Evolutionary conservation across 2,113 vertebrate genomes (phyloP).

Genomic region (Muscicapa adusta): DNA sequence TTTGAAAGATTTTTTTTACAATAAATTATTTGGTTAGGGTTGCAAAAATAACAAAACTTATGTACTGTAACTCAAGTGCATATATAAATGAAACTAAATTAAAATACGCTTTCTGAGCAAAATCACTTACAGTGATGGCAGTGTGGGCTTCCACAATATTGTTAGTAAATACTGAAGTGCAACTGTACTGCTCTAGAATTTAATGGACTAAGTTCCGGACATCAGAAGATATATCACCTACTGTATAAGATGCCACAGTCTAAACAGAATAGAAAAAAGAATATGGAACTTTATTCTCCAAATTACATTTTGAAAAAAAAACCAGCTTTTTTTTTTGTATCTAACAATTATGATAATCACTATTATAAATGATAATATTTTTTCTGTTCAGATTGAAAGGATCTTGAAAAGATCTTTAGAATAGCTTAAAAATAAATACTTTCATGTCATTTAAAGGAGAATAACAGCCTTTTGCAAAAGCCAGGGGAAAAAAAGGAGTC

Average conservation of each 20-base stretch:
- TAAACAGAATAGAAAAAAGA: neutral
- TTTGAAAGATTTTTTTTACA: neutral
- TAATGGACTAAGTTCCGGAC: neutral
- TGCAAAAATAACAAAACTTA: neutral
- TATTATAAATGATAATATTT: neutral
- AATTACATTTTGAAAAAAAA: neutral
- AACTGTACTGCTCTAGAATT: neutral
- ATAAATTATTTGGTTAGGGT: neutral
- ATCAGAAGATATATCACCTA: neutral
- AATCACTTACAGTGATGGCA: neutral
- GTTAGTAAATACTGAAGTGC: neutral
- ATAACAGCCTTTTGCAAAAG: neutral
- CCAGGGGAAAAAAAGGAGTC: neutral
- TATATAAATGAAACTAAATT: neutral
- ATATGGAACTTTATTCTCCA: neutral
- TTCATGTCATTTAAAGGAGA: neutral
- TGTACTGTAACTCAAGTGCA: neutral
- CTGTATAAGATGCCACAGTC: neutral
- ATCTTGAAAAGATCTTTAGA: neutral
- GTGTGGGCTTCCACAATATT: neutral
- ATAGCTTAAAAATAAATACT: neutral
- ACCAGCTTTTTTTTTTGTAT: neutral
- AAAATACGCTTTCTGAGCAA: neutral
- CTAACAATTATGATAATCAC: neutral
- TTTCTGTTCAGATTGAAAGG: neutral